A percentile compares a stretch with the other conserved stretches of the same genome.
phyloP scores from a whole-genome alignment of 1,140 invertebrate genomes.

The Oedothorax gibbosus region DNA sequence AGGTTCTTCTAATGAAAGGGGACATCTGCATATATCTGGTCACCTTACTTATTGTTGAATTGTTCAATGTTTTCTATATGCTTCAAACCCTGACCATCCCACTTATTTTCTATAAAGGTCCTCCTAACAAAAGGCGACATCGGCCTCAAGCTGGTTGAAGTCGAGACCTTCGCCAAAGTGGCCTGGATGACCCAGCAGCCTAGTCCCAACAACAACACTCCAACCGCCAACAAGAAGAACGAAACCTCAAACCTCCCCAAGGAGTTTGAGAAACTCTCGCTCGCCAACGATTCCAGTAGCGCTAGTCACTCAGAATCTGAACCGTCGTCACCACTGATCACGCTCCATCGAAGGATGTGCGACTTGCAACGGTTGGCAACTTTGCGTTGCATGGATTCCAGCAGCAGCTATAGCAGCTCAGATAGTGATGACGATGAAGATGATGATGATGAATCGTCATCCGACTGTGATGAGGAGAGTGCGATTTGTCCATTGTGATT shows the following conservation, averaged over 20 bases:
- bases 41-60: neutral
- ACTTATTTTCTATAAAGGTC: conserved; percentile 11
- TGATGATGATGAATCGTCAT: conserved; percentile 19
- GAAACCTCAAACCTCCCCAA: neutral
- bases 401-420: conserved; percentile 5
- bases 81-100: neutral
- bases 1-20: neutral
- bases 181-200: conserved; percentile 29
- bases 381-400: neutral
- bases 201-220: neutral
- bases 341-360: no score
- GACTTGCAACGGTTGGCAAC: neutral
- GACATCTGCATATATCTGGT: neutral
- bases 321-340: no score
- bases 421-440: conserved; percentile 24
- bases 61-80: neutral
- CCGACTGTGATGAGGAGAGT: neutral
- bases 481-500: neutral
- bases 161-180: conserved; percentile 57
- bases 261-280: neutral
- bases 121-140: conserved; percentile 57
- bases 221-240: neutral
- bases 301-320: neutral
- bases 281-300: neutral
- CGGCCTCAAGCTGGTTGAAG: conserved; percentile 57